A percentile compares a stretch with the other conserved stretches of the same genome.
phyloP scores from a whole-genome alignment of 2,797 vertebrate species.

The Malurus splendens region DNA sequence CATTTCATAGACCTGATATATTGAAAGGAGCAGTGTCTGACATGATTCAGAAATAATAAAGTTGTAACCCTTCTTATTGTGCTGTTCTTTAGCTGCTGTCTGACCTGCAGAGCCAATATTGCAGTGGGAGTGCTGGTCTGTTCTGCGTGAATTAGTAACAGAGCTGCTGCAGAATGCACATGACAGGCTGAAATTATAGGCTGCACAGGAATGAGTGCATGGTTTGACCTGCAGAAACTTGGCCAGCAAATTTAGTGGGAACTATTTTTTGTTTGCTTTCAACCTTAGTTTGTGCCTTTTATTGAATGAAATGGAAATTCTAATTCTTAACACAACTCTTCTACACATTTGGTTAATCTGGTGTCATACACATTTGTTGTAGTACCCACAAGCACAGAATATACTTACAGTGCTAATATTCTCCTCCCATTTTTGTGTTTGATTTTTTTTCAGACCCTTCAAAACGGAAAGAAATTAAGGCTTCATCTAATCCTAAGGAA shows the following conservation, averaged over 20 bases:
- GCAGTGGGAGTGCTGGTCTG: neutral
- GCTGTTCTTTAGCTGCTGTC: neutral
- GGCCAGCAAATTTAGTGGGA: neutral
- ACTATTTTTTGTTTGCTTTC: neutral
- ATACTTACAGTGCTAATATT: neutral
- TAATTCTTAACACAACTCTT: neutral
- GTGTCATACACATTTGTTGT: neutral
- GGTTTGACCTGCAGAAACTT: neutral
- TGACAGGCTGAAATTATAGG: neutral
- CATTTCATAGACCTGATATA: neutral
- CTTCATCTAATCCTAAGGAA: neutral
- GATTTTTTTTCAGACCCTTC: constrained; percentile 28
- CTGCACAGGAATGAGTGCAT: neutral
- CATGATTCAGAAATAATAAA: neutral
- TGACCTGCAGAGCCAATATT: neutral
- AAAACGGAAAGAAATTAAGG: constrained; percentile 37
- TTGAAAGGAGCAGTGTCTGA: neutral
- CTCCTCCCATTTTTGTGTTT: neutral
- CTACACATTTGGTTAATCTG: neutral
- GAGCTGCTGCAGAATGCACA: neutral
- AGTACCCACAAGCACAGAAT: neutral
- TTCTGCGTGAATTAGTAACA: neutral
- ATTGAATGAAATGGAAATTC: neutral
- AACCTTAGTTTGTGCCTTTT: neutral
- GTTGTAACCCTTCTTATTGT: neutral